Base-by-base conservation (phyloP, 2,888 invertebrate species). In the Limnephilus marmoratus region DNA sequence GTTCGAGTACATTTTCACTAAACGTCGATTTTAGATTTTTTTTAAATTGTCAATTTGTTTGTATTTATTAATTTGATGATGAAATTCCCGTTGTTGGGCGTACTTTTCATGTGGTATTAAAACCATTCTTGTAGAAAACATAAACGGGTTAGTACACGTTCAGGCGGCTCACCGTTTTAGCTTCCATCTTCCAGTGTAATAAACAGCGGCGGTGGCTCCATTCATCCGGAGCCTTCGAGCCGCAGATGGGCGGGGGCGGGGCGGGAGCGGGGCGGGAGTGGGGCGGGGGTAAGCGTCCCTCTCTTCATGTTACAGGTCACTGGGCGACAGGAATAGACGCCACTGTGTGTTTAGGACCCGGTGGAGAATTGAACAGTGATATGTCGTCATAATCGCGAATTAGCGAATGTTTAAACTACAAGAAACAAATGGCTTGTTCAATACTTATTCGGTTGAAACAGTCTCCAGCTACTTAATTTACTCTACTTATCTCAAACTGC, bases 101-200 rank as follows among this genome's bases (percentile, higher is more conserved):
- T 83, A 83, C 34, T 37, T 86, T 86, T 68, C 68, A 9, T 31
- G 53, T 68, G 34, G 53, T 18, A 88, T 88, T 88, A 88, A 53
- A 88, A 31, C 34, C 88, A 88, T 88, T 88, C 68, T 68, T 68
- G 68, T 88, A 88, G 88, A 88, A 88, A 88, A 88, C 88, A 88
- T 88, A 88, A 88, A 15, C 88, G 53, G n/a, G 87, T 87, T 29
- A 34, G 68, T 53, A 53, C 88, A 88, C 88, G 49, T 88, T 29
- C 37, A 34, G 85, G 37, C 37, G 41, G 41, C 41, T 85, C 41
- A 31, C 49, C 34, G 13, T 83, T 83, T 83, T 68, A 89, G 82
- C 82, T 89, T 68, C 91, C 91, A 88, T 88, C 49, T 89, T 88
- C 91, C 91, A 88, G 88, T 29, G 81, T 81, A 83, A 87, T 81